Percentiles rank a stretch among this genome's conserved stretches.
These are phyloP conservation scores for Synodontis membranacea DNA, from an alignment of 2,113 vertebrate genomes.

Conservation along the genomic window DNA sequence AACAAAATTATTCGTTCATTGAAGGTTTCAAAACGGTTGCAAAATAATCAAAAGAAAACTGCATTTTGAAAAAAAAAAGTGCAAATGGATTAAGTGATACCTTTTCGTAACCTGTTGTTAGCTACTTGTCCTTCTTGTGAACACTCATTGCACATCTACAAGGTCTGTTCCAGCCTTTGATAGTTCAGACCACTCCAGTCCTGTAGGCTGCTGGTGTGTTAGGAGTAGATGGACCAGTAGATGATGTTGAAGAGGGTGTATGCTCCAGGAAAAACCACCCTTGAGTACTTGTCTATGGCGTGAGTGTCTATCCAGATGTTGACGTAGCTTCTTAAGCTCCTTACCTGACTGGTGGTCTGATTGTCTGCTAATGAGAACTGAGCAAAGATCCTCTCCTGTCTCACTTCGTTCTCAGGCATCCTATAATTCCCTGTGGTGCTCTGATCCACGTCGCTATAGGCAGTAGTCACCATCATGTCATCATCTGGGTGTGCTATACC, in stretches of 20 bases:
- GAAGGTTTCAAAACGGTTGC: not conserved
- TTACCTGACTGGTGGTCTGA: slow-evolving; percentile 78
- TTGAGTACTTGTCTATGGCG: slow-evolving; percentile 95
- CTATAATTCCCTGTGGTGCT: slow-evolving; percentile 79
- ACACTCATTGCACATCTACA: not conserved
- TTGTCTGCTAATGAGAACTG: slow-evolving; percentile 82
- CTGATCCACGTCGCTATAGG: slow-evolving; percentile 84
- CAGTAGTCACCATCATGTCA: slow-evolving; percentile 81
- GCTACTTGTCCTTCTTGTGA: not conserved
- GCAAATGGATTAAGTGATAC: not conserved
- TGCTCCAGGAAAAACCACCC: slow-evolving; percentile 92
- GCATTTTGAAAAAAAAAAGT: not conserved
- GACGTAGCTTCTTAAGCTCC: slow-evolving; percentile 80
- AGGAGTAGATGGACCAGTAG: slow-evolving; percentile 98
- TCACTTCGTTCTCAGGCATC: slow-evolving; percentile 80
- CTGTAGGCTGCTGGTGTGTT: slow-evolving; percentile 51
- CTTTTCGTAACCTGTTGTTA: not conserved
- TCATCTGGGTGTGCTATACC: slow-evolving; percentile 80
- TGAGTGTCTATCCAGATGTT: slow-evolving; percentile 97
- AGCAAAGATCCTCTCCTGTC: slow-evolving; percentile 86
- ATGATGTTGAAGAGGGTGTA: slow-evolving; percentile 97
- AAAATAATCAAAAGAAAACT: not conserved
- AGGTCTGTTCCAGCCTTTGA: not conserved
- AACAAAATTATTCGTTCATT: not conserved
- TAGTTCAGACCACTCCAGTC: not conserved